These are phyloP conservation scores for Spilogale gracilis DNA, from an alignment of 2,113 vertebrate genomes.

Conservation along the genomic window DNA sequence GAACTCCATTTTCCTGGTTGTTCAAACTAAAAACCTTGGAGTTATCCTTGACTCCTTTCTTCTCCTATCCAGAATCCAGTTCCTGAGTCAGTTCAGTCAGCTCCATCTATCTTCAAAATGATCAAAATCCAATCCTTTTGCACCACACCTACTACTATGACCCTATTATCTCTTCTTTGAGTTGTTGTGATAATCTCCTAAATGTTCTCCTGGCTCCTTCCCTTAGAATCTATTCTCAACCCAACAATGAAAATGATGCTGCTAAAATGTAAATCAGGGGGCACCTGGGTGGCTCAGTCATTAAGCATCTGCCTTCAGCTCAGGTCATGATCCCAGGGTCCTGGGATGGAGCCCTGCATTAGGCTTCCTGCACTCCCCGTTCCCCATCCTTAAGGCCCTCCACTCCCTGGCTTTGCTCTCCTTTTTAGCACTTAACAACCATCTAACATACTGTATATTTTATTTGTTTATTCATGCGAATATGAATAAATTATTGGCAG, in stretches of 20 bases:
- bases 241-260: neutral
- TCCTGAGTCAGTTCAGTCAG: neutral
- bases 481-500: neutral
- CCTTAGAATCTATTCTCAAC: neutral
- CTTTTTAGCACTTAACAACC: neutral
- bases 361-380: no score
- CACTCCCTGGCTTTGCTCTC: neutral
- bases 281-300: no score
- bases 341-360: no score
- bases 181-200: neutral
- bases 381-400: neutral
- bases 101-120: neutral
- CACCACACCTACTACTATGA: neutral
- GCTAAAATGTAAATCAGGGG: neutral
- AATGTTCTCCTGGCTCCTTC: neutral
- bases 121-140: neutral
- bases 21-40: neutral
- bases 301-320: no score
- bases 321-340: no score
- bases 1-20: neutral
- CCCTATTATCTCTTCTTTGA: neutral
- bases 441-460: neutral
- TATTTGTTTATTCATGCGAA: neutral
- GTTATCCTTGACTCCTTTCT: neutral
- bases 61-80: neutral